These are phyloP conservation scores for Acropternis orthonyx DNA, from an alignment of 2,797 vertebrate genomes.

Conservation along the genomic window DNA sequence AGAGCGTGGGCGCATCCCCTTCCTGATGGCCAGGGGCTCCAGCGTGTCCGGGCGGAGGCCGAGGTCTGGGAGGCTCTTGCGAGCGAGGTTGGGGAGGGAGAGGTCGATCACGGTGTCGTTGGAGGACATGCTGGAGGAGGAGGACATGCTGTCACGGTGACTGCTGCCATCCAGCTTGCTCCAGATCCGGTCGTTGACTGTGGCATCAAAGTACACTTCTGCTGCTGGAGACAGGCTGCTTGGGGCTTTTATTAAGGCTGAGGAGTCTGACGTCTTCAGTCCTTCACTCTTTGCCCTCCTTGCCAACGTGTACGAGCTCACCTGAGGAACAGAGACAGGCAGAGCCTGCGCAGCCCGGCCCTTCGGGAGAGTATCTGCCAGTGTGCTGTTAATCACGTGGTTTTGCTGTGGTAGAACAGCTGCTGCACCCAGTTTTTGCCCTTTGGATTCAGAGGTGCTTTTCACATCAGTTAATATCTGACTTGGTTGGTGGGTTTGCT, in stretches of 20 bases:
- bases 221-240: slow-evolving; percentile 76
- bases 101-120: slow-evolving; percentile 92
- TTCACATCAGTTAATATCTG: background rate
- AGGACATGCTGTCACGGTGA: slow-evolving; percentile 89
- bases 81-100: slow-evolving; percentile 85
- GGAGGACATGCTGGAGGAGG: slow-evolving; percentile 94
- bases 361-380: background rate
- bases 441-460: background rate
- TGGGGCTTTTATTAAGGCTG: background rate
- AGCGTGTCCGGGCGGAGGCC: slow-evolving; percentile 60
- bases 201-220: slow-evolving; percentile 84
- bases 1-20: slow-evolving; percentile 62
- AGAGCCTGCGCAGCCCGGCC: background rate
- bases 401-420: background rate
- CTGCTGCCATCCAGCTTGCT: slow-evolving; percentile 84
- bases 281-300: slow-evolving; percentile 81
- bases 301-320: slow-evolving; percentile 50
- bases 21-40: slow-evolving; percentile 36
- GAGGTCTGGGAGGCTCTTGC: slow-evolving; percentile 80
- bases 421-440: background rate
- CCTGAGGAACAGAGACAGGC: background rate
- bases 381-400: background rate
- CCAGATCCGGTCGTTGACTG: slow-evolving; percentile 88
- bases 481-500: background rate
- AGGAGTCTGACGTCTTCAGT: slow-evolving; percentile 64